Evolutionary conservation across 2,888 invertebrate genomes (phyloP), one percentile per base, ranked within the genome.

Genomic region (Augiades crinisus): DNA sequence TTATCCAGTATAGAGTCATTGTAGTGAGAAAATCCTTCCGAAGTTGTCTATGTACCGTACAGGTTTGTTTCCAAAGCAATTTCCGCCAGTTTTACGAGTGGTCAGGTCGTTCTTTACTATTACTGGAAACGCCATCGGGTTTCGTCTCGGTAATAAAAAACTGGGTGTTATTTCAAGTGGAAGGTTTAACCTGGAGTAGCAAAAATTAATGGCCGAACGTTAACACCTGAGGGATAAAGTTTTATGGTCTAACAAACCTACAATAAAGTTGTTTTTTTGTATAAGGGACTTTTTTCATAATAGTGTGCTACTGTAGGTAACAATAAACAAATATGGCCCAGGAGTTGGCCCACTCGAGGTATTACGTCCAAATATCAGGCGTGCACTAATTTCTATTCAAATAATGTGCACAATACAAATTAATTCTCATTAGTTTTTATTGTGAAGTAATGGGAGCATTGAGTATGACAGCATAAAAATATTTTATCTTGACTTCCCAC

Each of bases 31-130:
- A 10, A 12, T 14, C 27, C 24, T 14, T 6, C n/a, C 14, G 5
- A 40, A 38, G 21, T 31, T 12, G 16, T 45, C 22, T 10, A 38
- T 31, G 17, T 34, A 34, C 13, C 5, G 16, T 30, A 16, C 37
- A 19, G 37, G 36, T 22, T 45, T 41, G 45, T 52, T 52, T 45
- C 33, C 30, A 59, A 67, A 63, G 64, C 61, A 63, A 65, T 68
- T 62, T 56, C 47, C 46, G 56, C 30, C 36, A 57, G 24, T 62
- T 68, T 70, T 66, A 72, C 67, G 67, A 70, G 60, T 68, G 67
- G 67, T 68, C 55, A 61, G 50, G 47, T 57, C 56, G 57, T 62
- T 59, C 59, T 72, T 72, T 68, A 71, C 64, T 59, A 44, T 51
- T 51, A 62, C 61, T 58, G 56, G 57, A 57, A 64, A 61, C 59